Percentiles rank a stretch among this genome's conserved stretches.
These are phyloP conservation scores for Pelagia noctiluca DNA, from an alignment of 30 jellyfish, hydroid and myxozoan species.

Conservation along the genomic window DNA sequence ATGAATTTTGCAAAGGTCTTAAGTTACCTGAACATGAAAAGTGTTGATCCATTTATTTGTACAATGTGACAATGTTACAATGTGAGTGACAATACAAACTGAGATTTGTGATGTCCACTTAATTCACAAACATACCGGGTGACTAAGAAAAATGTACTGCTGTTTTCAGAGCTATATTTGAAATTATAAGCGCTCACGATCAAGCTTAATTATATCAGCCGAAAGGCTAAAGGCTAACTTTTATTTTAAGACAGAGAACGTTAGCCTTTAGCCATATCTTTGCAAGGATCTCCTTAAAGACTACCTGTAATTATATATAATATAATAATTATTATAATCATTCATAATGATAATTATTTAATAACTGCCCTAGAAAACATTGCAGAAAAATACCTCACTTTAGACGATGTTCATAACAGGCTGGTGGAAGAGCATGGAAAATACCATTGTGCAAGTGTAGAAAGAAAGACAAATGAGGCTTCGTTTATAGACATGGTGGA, in stretches of 20 bases:
- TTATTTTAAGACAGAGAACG: background rate
- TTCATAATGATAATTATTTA: slow-evolving; percentile 1
- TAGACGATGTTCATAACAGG: background rate
- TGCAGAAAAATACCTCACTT: slow-evolving; percentile 5
- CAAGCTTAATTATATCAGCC: background rate
- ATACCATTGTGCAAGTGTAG: background rate
- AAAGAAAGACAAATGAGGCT: background rate
- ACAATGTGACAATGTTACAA: background rate
- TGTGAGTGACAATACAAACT: background rate
- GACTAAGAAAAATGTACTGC: background rate
- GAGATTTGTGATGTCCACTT: slow-evolving; percentile 2
- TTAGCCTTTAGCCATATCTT: too few species aligned
- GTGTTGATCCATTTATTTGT: slow-evolving; percentile 2
- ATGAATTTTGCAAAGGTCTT: slow-evolving; percentile 2
- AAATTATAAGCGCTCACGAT: background rate
- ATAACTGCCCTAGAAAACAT: slow-evolving; percentile 49
- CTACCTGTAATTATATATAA: too few species aligned
- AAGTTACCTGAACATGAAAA: background rate
- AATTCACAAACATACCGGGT: slow-evolving; percentile 5
- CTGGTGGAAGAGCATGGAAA: background rate
- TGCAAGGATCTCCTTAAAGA: too few species aligned
- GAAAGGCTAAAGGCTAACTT: slow-evolving; percentile 5
- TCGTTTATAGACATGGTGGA: too few species aligned
- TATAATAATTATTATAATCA: too few species aligned
- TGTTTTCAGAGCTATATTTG: background rate